These are phyloP conservation scores for Drosophila conformis DNA, from an alignment of 2,888 invertebrate species.

Conservation along the genomic window DNA sequence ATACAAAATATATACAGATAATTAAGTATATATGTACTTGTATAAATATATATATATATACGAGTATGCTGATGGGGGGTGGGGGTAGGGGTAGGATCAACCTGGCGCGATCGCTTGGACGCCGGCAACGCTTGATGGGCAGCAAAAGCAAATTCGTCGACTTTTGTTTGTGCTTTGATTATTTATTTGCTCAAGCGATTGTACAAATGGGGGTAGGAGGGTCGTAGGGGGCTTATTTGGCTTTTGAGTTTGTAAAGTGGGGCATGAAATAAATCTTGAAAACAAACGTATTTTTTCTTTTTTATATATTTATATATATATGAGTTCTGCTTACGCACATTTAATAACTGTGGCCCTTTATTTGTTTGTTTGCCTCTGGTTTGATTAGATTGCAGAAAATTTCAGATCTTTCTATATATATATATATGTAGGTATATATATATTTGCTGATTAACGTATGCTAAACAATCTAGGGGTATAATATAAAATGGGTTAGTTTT, in stretches of 20 bases:
- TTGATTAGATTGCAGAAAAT: constrained; percentile 31
- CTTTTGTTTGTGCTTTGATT: constrained; percentile 41
- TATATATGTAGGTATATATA: not conserved
- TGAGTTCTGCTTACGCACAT: constrained; percentile 72
- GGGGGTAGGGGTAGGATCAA: constrained; percentile 25
- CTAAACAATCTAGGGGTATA: constrained; percentile 59
- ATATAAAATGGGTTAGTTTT: constrained; percentile 32
- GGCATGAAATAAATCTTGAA: constrained; percentile 63
- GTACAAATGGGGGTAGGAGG: not conserved
- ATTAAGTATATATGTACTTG: constrained; percentile 3
- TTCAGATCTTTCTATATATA: constrained; percentile 24
- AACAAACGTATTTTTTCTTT: not conserved
- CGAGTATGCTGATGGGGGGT: not conserved
- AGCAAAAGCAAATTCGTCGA: constrained; percentile 23
- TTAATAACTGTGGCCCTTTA: constrained; percentile 25
- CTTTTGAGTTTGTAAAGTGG: constrained; percentile 18
- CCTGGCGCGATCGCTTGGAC: constrained; percentile 34
- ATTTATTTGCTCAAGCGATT: constrained; percentile 45
- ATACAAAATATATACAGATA: constrained; percentile 25
- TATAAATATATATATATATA: not conserved
- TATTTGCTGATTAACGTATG: constrained; percentile 38
- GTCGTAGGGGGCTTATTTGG: constrained; percentile 23
- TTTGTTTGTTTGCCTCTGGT: constrained; percentile 19
- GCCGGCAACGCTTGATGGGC: constrained; percentile 44
- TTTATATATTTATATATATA: constrained; percentile 1